Conservation (phyloP, 2,113 vertebrate species). For the Xenopus laevis region DNA sequence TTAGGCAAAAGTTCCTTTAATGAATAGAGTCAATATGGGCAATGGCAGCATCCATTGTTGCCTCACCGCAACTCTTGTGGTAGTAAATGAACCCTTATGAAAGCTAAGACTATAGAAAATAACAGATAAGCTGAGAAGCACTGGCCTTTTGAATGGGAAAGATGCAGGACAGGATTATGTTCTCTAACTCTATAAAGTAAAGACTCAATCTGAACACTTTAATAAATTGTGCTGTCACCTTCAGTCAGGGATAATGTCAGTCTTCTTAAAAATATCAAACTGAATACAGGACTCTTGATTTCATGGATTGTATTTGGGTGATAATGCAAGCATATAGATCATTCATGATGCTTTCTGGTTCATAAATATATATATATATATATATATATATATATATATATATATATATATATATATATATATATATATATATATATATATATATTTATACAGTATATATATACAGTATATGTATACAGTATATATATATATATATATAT, state of each 20-base stretch:
- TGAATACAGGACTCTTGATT: neutral
- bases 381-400: too few species aligned
- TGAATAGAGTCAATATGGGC: too few species aligned
- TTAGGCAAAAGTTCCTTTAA: too few species aligned
- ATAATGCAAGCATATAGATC: neutral
- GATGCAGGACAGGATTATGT: neutral
- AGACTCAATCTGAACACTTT: neutral
- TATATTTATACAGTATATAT: too few species aligned
- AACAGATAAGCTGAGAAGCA: too few species aligned
- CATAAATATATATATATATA: neutral
- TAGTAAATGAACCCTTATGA: too few species aligned
- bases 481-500: too few species aligned
- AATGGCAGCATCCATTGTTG: too few species aligned
- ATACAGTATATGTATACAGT: neutral
- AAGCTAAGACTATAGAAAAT: too few species aligned
- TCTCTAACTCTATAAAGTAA: neutral
- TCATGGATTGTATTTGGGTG: conserved; percentile 8
- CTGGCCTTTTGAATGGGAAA: too few species aligned
- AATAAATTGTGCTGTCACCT: neutral
- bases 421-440: neutral
- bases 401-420: too few species aligned
- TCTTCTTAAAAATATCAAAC: conserved; percentile 9
- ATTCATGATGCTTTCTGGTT: neutral
- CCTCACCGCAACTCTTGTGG: too few species aligned
- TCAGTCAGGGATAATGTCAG: conserved; percentile 8